These are phyloP conservation scores for Drosophila neonasuta DNA, from an alignment of 2,888 invertebrate genomes.

Conservation along the genomic window DNA sequence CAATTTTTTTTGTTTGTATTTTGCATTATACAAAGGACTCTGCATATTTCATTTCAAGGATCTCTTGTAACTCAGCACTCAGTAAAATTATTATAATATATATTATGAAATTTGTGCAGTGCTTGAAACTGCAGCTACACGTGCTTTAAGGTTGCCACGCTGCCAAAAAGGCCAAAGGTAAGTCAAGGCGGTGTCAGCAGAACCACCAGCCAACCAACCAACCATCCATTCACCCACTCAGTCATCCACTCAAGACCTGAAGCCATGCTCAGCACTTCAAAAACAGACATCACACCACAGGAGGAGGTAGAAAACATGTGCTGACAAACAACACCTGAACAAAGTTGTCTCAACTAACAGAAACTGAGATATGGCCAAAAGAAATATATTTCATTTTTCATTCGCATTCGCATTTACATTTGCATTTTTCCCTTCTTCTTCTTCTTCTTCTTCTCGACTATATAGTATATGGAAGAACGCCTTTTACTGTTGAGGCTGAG, in stretches of 20 bases:
- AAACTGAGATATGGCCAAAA: slow-evolving; percentile 17
- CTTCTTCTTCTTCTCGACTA: background rate
- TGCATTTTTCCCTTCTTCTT: slow-evolving; percentile 10
- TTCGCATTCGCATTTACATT: slow-evolving; percentile 38
- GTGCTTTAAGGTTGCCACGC: slow-evolving; percentile 36
- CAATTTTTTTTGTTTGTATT: background rate
- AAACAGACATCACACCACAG: slow-evolving; percentile 13
- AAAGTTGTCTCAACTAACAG: slow-evolving; percentile 55
- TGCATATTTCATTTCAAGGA: slow-evolving; percentile 17
- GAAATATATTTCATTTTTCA: slow-evolving; percentile 31
- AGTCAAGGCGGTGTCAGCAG: slow-evolving; percentile 39
- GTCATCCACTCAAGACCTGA: slow-evolving; percentile 8
- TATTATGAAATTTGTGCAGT: slow-evolving; percentile 30
- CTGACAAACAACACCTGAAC: slow-evolving; percentile 58
- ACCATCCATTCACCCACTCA: slow-evolving; percentile 3
- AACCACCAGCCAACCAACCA: background rate
- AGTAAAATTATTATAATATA: slow-evolving; percentile 23
- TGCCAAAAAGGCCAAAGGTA: slow-evolving; percentile 63
- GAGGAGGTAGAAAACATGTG: slow-evolving; percentile 29
- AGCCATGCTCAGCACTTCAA: slow-evolving; percentile 42
- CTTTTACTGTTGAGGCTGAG: background rate
- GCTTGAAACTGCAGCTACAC: slow-evolving; percentile 25
- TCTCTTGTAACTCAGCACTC: slow-evolving; percentile 16
- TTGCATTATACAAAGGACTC: slow-evolving; percentile 3
- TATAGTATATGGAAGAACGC: background rate